Percentiles rank a stretch among this genome's conserved stretches.
Conservation (phyloP, 2,888 invertebrate species). For the Nymphalis urticae region DNA sequence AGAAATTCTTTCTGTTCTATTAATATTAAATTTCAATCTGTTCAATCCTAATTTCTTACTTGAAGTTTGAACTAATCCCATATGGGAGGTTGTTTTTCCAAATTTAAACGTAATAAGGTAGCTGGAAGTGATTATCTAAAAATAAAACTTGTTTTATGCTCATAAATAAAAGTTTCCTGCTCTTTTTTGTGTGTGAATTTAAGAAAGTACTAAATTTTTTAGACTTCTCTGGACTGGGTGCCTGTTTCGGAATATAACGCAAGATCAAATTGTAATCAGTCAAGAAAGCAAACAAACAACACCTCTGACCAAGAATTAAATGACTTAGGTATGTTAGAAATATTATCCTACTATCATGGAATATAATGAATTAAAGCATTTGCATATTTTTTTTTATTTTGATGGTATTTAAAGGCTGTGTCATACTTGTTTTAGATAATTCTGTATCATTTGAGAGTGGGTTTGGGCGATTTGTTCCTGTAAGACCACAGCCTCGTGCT, state of each 20-base stretch:
- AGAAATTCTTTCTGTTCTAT: slow-evolving; percentile 40
- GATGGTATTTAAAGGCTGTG: slow-evolving; percentile 23
- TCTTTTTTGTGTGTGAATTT: slow-evolving; percentile 26
- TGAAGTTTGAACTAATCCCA: slow-evolving; percentile 40
- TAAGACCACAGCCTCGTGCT: slow-evolving; percentile 75
- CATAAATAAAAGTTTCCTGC: slow-evolving; percentile 7
- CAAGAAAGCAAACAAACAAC: slow-evolving; percentile 75
- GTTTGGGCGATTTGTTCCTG: slow-evolving; percentile 77
- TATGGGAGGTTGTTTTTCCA: slow-evolving; percentile 79
- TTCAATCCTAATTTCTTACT: slow-evolving; percentile 24
- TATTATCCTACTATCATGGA: neutral
- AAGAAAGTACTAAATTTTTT: slow-evolving; percentile 49
- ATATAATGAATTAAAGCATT: too few relatives aligned
- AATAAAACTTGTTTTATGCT: neutral
- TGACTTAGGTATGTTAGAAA: slow-evolving; percentile 67
- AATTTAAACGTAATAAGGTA: slow-evolving; percentile 73
- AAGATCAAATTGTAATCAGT: slow-evolving; percentile 72
- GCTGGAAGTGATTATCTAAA: slow-evolving; percentile 24
- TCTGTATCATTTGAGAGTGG: slow-evolving; percentile 74
- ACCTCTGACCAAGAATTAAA: slow-evolving; percentile 75
- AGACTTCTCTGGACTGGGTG: slow-evolving; percentile 80
- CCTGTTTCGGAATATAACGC: slow-evolving; percentile 78
- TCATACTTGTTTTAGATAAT: slow-evolving; percentile 63
- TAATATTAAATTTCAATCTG: slow-evolving; percentile 39
- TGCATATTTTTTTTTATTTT: neutral